Percentiles rank a stretch among this genome's conserved stretches.
phyloP scores from a whole-genome alignment of 2,888 invertebrate genomes.

The Pandemis cinnamomeana region DNA sequence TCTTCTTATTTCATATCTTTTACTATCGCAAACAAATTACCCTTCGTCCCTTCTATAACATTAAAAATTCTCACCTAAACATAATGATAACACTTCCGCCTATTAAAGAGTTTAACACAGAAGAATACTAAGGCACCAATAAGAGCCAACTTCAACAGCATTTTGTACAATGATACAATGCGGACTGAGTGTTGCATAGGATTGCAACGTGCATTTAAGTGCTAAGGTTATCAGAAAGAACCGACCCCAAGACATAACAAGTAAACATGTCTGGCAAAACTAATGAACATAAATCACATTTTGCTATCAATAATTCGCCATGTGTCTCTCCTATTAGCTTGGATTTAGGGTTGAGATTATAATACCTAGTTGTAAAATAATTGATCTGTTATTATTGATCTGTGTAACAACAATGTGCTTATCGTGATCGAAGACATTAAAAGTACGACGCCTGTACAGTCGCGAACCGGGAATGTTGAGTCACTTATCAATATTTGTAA shows the following conservation, averaged over 20 bases:
- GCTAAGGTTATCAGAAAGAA: constrained; percentile 24
- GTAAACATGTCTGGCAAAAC: constrained; percentile 30
- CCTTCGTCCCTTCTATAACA: no score
- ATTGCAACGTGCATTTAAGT: constrained; percentile 16
- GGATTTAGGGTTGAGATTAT: neutral
- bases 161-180: constrained; percentile 51
- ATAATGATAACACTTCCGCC: constrained; percentile 58
- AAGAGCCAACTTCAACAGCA: constrained; percentile 75
- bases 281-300: neutral
- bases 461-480: no score
- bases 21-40: no score
- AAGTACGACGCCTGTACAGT: neutral
- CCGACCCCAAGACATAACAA: constrained; percentile 7
- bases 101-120: constrained; percentile 68
- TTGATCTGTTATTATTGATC: neutral
- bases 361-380: neutral
- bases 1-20: neutral
- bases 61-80: constrained; percentile 50
- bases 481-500: no score
- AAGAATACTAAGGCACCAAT: constrained; percentile 70
- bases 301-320: neutral
- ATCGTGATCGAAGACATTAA: neutral
- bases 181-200: constrained; percentile 50
- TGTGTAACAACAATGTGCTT: neutral
- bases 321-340: neutral